phyloP scores from a whole-genome alignment of 1,140 invertebrate genomes.

The Bombus turneri region DNA sequence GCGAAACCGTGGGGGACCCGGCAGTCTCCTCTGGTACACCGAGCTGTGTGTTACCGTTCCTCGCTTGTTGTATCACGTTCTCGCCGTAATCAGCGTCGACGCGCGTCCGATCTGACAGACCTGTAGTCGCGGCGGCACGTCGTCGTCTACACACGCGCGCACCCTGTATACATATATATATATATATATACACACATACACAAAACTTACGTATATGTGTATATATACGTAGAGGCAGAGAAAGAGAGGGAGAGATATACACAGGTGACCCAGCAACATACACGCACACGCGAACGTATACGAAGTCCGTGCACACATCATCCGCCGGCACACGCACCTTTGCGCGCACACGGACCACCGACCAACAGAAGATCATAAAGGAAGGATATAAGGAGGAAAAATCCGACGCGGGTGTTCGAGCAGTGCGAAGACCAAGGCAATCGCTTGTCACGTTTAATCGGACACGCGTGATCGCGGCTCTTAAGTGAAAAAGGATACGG shows the following conservation, averaged over 20 bases:
- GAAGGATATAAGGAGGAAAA: not conserved
- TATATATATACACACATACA: not conserved
- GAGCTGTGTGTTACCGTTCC: conserved; percentile 67
- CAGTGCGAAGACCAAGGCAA: not conserved
- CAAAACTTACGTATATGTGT: not conserved
- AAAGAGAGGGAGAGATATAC: conserved; percentile 4
- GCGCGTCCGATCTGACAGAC: conserved; percentile 36
- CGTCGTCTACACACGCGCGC: conserved; percentile 23
- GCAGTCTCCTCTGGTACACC: conserved; percentile 73
- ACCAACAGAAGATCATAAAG: not conserved
- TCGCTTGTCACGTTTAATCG: not conserved
- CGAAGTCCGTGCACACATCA: not conserved
- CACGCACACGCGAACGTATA: not conserved
- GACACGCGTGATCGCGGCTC: conserved; percentile 2
- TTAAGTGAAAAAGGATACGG: not conserved
- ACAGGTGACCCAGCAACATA: conserved; percentile 17
- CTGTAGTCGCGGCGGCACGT: conserved; percentile 29
- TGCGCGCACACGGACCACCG: not conserved
- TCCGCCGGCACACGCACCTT: not conserved
- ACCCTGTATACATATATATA: not conserved
- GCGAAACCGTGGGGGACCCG: conserved; percentile 61
- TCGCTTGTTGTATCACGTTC: conserved; percentile 58
- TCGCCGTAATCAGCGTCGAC: conserved; percentile 53
- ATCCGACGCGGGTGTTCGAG: not conserved
- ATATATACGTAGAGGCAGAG: not conserved